Evolutionary conservation across 2,888 invertebrate species (phyloP), one percentile per base, ranked within the genome.

Genomic region (Serripes groenlandicus): DNA sequence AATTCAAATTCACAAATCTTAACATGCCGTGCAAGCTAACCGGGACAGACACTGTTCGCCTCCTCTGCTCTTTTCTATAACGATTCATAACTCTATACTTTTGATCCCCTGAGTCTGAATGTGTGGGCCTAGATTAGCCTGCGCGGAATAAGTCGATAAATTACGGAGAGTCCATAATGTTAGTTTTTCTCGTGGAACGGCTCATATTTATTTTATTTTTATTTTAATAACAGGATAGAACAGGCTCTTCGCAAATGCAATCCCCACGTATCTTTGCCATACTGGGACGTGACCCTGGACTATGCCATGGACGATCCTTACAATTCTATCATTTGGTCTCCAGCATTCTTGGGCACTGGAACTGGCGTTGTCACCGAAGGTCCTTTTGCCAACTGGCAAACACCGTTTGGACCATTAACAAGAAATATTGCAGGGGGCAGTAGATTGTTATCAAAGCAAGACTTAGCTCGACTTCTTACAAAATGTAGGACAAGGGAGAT

Each of bases 271-370:
- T 87, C 89, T 21, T 37, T 92, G 5, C 92, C 92, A 0, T 92
- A 91, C 83, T 92, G 91, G 90, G 92, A 92, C 74, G 86, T 88
- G 5, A 79, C 88, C 9, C 73, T 91, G 9, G 91, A 91, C 78
- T 85, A 83, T 23, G 88, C 87, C 34, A 83, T 91, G 35, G 87
- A 81, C 7, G 79, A 88, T 32, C 88, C 90, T 1, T 73, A 77
- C 0, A 64, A 85, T 28, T 91, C 92, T 11, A 82, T 89, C 28
- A 54, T 92, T 15, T 92, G 89, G 88, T 86, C 88, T 4, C 30
- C 85, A 0, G 78, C 80, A 3, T 92, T 91, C 72, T 76, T 92
- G 21, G 92, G 92, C n/a, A 90, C 84, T 23, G 87, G 89, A 7
- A 83, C 90, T 18, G 92, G 92, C 0, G 76, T 87, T 4, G 91